These are phyloP conservation scores for Eulemur albifrons DNA, from an alignment of 2,797 vertebrate genomes.

Conservation along the genomic window DNA sequence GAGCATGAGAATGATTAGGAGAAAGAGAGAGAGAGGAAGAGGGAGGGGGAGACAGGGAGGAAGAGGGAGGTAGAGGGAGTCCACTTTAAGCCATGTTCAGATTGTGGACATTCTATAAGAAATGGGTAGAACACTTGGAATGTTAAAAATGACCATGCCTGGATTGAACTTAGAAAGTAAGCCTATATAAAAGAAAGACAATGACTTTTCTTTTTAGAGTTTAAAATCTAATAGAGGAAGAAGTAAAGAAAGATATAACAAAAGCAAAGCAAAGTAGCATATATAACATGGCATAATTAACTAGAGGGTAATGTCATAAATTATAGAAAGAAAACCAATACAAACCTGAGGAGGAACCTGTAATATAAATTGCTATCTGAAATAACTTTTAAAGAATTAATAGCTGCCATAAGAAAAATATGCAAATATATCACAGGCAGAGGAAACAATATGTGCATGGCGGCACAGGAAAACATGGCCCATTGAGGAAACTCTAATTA, in stretches of 20 bases:
- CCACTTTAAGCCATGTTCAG: neutral
- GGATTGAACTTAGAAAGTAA: neutral
- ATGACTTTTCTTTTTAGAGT: neutral
- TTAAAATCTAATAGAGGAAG: neutral
- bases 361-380: neutral
- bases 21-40: accelerated
- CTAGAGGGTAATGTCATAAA: neutral
- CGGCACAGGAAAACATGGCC: neutral
- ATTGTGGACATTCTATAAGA: neutral
- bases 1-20: too few relatives aligned
- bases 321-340: neutral
- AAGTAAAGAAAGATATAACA: neutral
- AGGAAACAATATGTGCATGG: neutral
- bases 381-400: neutral
- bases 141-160: neutral
- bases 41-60: neutral
- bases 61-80: neutral
- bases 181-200: neutral
- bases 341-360: neutral
- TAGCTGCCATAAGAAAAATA: neutral
- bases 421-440: neutral
- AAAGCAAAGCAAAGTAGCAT: neutral
- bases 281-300: neutral
- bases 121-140: neutral
- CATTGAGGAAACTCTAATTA: neutral